phyloP scores from a whole-genome alignment of 2,113 vertebrate genomes.

The Dasyprocta punctata region DNA sequence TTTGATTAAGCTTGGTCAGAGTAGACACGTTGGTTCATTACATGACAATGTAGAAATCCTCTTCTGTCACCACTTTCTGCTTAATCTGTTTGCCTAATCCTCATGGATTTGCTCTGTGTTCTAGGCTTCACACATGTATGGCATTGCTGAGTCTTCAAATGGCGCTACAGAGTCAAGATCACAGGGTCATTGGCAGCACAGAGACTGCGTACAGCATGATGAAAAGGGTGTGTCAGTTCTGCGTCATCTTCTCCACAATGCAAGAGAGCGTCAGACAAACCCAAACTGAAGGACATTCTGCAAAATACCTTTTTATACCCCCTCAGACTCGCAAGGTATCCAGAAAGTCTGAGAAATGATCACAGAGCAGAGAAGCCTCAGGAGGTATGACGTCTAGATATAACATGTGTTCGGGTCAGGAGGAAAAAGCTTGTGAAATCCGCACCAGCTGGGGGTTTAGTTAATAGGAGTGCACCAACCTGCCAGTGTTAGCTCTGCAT shows the following conservation, averaged over 20 bases:
- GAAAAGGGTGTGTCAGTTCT: not conserved
- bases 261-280: not conserved
- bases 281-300: not conserved
- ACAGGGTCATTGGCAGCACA: accelerated
- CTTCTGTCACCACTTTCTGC: too few relatives aligned
- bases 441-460: accelerated
- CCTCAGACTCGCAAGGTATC: not conserved
- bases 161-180: not conserved
- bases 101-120: not conserved
- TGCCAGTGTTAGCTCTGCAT: accelerated
- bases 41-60: not conserved
- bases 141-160: not conserved
- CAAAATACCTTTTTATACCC: not conserved
- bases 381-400: not conserved
- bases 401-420: too few relatives aligned
- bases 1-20: not conserved
- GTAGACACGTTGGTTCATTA: not conserved
- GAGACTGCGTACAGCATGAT: accelerated
- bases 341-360: not conserved
- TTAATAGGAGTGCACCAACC: accelerated
- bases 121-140: accelerated
- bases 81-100: accelerated
- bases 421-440: too few relatives aligned
- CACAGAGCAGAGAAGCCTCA: not conserved
- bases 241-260: not conserved